A percentile compares a stretch with the other conserved stretches of the same genome.
Conservation (phyloP, 2,113 vertebrate species). For the Rallus limicola region DNA sequence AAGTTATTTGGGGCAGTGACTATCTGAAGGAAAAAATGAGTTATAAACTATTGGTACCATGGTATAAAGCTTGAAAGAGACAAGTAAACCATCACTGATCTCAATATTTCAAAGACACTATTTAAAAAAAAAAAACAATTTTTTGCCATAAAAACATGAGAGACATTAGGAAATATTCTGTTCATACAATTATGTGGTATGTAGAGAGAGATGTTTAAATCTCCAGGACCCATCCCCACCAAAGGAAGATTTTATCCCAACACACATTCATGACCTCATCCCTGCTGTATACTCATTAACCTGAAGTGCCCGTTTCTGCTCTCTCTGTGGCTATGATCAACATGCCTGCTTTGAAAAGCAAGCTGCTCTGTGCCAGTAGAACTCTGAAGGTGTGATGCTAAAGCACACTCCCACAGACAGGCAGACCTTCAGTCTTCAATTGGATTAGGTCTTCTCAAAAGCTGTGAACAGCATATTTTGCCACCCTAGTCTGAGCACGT, state of each 20-base stretch:
- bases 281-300: background rate
- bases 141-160: background rate
- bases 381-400: background rate
- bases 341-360: background rate
- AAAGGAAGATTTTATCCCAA: background rate
- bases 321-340: background rate
- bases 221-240: background rate
- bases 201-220: background rate
- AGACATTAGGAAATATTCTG: background rate
- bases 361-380: background rate
- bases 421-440: background rate
- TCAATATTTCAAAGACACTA: background rate
- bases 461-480: background rate
- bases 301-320: accelerated
- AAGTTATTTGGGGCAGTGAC: background rate
- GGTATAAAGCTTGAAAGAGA: background rate
- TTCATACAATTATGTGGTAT: background rate
- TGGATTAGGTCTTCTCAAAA: background rate
- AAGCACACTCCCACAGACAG: background rate
- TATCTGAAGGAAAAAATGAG: background rate
- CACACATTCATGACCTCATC: background rate
- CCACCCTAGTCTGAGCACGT: accelerated
- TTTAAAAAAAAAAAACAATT: accelerated
- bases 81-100: background rate
- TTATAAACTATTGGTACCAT: accelerated